Evolutionary conservation across 2,797 vertebrate genomes (phyloP).

Genomic region (Poecilia picta): DNA sequence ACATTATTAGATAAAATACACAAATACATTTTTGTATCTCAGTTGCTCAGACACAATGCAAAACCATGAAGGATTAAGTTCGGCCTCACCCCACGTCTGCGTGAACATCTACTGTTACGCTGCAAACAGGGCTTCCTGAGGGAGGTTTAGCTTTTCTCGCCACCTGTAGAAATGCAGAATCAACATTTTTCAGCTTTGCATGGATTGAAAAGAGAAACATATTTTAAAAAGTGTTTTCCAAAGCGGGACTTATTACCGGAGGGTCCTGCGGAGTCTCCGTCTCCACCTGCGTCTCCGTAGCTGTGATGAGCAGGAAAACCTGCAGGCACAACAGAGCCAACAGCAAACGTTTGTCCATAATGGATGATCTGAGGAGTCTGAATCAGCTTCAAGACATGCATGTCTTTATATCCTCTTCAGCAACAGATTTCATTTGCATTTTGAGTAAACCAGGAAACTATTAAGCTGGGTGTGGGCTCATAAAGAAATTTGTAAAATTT

Average conservation of each 20-base stretch:
- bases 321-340: slow-evolving; percentile 38
- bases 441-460: slow-evolving; percentile 15
- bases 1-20: neutral
- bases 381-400: neutral
- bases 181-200: neutral
- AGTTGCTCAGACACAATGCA: neutral
- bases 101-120: neutral
- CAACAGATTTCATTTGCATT: slow-evolving; percentile 14
- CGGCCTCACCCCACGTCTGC: neutral
- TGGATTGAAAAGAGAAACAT: neutral
- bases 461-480: slow-evolving; percentile 10
- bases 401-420: slow-evolving; percentile 43
- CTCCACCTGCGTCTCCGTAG: slow-evolving; percentile 4
- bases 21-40: neutral
- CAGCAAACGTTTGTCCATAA: slow-evolving; percentile 47
- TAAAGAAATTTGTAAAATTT: neutral
- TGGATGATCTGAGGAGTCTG: slow-evolving; percentile 16
- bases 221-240: neutral
- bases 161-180: neutral
- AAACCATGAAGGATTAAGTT: neutral
- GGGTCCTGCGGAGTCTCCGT: neutral
- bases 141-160: neutral
- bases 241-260: slow-evolving; percentile 19
- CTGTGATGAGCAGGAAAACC: slow-evolving; percentile 39
- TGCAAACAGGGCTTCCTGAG: neutral